Evolutionary conservation across 2,113 vertebrate species (phyloP), one percentile per base, ranked within the genome.

Genomic region (Halcyon malimbica): DNA sequence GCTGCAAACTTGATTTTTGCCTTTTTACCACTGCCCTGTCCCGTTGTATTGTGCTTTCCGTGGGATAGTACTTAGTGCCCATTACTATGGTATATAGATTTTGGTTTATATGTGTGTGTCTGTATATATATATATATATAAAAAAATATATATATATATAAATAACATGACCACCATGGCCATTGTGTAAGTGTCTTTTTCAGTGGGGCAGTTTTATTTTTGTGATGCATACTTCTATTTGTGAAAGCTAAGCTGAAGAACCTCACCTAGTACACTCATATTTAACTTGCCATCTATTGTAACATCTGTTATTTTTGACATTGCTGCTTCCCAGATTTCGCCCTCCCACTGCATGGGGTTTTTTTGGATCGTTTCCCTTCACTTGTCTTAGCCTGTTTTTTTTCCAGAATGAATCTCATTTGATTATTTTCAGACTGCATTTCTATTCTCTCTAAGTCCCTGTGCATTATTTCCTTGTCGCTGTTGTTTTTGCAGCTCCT

Each of bases 301-400:
- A 94, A 92, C 83, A 94, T 96, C 94, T 94, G 74, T 65, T 96
- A 76, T 69, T 94, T 96, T 96, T 83, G 92, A 62, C 31, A 28
- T 65, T 62, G 25, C 53, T 87, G 65, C 87, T 94, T 94, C 56
- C 62, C 59, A 85, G 62, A 80, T 94, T 95, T 91, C 4, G 2
- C 65, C 57, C 76, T 94, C 78, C 57, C 37, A 87, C 65, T 95
- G 87, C 83, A 87, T 87, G 86, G 81, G 69, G 20, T 9, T 60
- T 96, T 92, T 96, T 94, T 87, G 62, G 83, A 93, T 91, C 4
- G 7, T 92, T 94, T 94, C 87, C 92, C 77, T 96, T 96, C 63
- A 54, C 69, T 96, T 96, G 79, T 94, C 80, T 96, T 92, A 93
- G 92, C 19, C 78, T 93, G 44, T 63, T 81, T 95, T 42, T 84